These are phyloP conservation scores for Drosophila testacea DNA, from an alignment of 2,888 invertebrate species.

Conservation along the genomic window DNA sequence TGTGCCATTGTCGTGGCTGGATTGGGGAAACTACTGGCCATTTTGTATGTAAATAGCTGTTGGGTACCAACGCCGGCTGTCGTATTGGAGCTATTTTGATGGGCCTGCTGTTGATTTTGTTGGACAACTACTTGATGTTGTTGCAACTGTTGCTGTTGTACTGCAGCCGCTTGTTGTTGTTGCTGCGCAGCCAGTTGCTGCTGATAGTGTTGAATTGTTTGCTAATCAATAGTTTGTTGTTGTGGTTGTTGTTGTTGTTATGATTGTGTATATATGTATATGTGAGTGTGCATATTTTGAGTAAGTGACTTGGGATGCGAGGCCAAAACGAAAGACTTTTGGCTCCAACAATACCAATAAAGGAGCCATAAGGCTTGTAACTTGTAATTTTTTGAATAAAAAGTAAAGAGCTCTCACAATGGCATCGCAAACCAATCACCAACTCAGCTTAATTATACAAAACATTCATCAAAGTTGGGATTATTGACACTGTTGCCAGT, in stretches of 20 bases:
- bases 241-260: slow-evolving; percentile 86
- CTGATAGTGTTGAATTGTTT: slow-evolving; percentile 86
- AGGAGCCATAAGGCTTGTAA: not conserved
- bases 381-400: too few relatives aligned
- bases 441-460: slow-evolving; percentile 2
- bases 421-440: slow-evolving; percentile 57
- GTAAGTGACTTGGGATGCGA: slow-evolving; percentile 23
- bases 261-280: slow-evolving; percentile 81
- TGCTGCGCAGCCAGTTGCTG: slow-evolving; percentile 86
- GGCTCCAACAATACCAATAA: too few relatives aligned
- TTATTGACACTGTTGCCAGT: not conserved
- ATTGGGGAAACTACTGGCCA: slow-evolving; percentile 93
- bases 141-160: slow-evolving; percentile 85
- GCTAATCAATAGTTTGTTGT: slow-evolving; percentile 86
- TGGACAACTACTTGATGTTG: slow-evolving; percentile 86
- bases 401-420: not conserved
- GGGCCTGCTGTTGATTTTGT: slow-evolving; percentile 86
- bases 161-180: slow-evolving; percentile 85
- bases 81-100: slow-evolving; percentile 87
- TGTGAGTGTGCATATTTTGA: slow-evolving; percentile 6
- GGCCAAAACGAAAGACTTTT: slow-evolving; percentile 23
- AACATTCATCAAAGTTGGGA: not conserved
- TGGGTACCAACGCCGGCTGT: slow-evolving; percentile 88
- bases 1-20: slow-evolving; percentile 89
- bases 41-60: slow-evolving; percentile 93